These are phyloP conservation scores for Lamellibrachia luymesi DNA, from an alignment of 1,140 invertebrate species.

Conservation along the genomic window DNA sequence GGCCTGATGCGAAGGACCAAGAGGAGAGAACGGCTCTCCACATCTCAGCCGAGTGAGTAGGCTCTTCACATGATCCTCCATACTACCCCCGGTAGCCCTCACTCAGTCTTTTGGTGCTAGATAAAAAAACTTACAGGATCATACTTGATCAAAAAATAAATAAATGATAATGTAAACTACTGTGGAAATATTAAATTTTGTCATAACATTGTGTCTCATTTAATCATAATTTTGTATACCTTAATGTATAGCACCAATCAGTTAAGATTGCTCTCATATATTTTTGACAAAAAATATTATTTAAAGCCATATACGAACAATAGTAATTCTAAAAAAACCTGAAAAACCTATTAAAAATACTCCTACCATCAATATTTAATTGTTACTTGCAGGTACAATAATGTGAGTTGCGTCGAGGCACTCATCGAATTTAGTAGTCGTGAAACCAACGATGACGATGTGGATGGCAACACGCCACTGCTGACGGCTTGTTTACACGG, in stretches of 20 bases:
- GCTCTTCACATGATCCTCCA: not conserved
- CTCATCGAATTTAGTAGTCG: conserved; percentile 25
- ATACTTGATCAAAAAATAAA: not conserved
- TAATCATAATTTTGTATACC: not conserved
- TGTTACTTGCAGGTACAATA: conserved; percentile 20
- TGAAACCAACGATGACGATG: conserved; percentile 30
- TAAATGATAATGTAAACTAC: not conserved
- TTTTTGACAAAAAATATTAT: no score
- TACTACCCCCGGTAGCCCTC: not conserved
- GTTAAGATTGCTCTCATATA: no score
- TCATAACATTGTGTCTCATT: not conserved
- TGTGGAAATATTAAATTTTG: not conserved
- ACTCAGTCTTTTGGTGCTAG: not conserved
- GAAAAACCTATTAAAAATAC: no score
- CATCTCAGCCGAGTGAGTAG: conserved; percentile 29
- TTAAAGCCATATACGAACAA: no score
- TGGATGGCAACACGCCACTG: conserved; percentile 29
- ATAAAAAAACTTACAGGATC: not conserved
- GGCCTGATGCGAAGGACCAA: conserved; percentile 25
- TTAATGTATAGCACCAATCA: no score
- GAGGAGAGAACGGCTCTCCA: conserved; percentile 32
- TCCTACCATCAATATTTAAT: not conserved
- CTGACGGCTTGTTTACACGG: conserved; percentile 28
- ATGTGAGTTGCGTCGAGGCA: conserved; percentile 26
- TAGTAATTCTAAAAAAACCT: no score